phyloP scores from a whole-genome alignment of 2,888 invertebrate species.

The Seira musarum region DNA sequence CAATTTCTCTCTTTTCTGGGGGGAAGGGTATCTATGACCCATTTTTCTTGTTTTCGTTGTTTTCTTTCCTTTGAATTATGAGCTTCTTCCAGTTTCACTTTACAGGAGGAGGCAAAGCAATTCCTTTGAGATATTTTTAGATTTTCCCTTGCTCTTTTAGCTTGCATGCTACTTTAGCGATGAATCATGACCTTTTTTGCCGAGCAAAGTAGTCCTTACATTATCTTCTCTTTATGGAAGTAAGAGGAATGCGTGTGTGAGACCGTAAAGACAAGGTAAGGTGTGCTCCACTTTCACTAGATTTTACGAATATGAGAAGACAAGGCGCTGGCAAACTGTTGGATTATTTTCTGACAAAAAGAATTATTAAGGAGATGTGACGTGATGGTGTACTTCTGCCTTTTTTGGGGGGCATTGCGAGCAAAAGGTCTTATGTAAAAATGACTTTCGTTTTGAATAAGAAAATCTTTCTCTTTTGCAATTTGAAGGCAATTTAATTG shows the following conservation, averaged over 20 bases:
- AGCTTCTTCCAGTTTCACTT: slow-evolving; percentile 5
- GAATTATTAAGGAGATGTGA: slow-evolving; percentile 23
- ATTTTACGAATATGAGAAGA: slow-evolving; percentile 7
- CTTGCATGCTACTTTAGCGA: slow-evolving; percentile 9
- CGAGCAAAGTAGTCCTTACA: neutral
- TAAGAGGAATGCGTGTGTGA: neutral
- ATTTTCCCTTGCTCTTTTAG: neutral
- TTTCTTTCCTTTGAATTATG: slow-evolving; percentile 10
- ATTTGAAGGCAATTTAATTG: no score
- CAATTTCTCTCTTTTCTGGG: no score
- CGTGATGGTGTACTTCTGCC: neutral
- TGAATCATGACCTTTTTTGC: slow-evolving; percentile 5
- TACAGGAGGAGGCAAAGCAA: neutral
- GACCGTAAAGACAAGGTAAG: neutral
- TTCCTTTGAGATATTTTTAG: slow-evolving; percentile 7
- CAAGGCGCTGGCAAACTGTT: slow-evolving; percentile 22
- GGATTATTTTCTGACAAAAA: slow-evolving; percentile 29
- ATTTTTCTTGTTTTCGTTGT: neutral
- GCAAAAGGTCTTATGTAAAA: neutral
- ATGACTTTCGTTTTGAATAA: neutral
- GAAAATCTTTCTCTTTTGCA: no score
- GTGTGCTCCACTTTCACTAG: slow-evolving; percentile 6
- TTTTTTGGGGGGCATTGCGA: neutral
- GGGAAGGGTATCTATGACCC: no score
- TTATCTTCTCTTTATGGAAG: neutral